Evolutionary conservation across 2,797 vertebrate genomes (phyloP).

Genomic region (Sylvilagus floridanus): DNA sequence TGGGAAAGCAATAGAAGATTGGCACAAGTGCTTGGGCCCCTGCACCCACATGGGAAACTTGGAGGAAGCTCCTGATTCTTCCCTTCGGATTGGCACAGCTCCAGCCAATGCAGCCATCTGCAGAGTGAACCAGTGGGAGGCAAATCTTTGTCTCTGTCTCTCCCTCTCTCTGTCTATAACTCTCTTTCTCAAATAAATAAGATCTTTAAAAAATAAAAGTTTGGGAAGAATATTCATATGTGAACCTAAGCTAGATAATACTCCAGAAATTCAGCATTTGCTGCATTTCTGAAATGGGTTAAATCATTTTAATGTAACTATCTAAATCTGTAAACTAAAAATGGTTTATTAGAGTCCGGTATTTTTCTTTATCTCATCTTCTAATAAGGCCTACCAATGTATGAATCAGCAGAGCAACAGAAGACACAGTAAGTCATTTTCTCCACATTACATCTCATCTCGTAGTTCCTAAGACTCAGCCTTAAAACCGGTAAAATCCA

Average conservation of each 20-base stretch:
- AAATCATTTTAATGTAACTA: constrained; percentile 32
- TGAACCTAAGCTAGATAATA: constrained; percentile 9
- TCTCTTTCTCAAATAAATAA: too few relatives aligned
- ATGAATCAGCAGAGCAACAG: background rate
- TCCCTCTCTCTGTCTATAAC: too few relatives aligned
- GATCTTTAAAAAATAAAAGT: too few relatives aligned
- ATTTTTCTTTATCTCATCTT: background rate
- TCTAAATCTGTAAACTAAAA: background rate
- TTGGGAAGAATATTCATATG: background rate
- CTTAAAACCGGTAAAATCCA: background rate
- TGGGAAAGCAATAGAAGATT: too few relatives aligned
- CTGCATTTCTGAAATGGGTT: background rate
- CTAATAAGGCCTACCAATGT: background rate
- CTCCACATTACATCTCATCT: background rate
- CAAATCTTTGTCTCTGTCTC: too few relatives aligned
- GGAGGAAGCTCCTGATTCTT: too few relatives aligned
- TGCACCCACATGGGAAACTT: too few relatives aligned
- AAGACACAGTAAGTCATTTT: background rate
- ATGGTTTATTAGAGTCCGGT: background rate
- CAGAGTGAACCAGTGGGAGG: too few relatives aligned
- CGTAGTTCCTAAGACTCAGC: background rate
- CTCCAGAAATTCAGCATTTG: background rate
- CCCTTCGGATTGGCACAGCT: too few relatives aligned
- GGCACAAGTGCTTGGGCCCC: too few relatives aligned
- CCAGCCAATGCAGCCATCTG: too few relatives aligned